Conservation (phyloP, 2,888 invertebrate species). For the Drosophila atripex region DNA sequence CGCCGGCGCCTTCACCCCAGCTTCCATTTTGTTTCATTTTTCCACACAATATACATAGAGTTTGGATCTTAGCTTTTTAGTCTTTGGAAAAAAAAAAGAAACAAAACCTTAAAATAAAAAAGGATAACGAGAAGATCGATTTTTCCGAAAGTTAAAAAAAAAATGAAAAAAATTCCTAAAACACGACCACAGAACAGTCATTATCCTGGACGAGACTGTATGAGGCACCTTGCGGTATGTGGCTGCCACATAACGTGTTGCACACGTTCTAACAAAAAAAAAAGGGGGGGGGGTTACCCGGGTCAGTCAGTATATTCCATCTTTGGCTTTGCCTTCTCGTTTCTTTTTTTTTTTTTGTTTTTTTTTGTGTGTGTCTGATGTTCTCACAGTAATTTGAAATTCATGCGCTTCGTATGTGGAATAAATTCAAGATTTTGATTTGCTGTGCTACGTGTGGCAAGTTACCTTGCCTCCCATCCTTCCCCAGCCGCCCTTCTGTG, state of each 20-base stretch:
- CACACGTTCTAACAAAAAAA: slow-evolving; percentile 62
- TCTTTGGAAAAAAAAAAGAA: not conserved
- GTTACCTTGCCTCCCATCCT: not conserved
- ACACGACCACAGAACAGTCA: slow-evolving; percentile 64
- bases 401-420: slow-evolving; percentile 81
- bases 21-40: slow-evolving; percentile 4
- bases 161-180: slow-evolving; percentile 37
- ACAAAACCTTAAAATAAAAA: not conserved
- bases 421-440: slow-evolving; percentile 80
- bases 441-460: slow-evolving; percentile 73
- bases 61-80: too few species aligned
- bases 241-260: slow-evolving; percentile 63
- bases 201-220: slow-evolving; percentile 40
- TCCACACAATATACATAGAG: not conserved
- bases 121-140: not conserved
- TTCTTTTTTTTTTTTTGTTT: slow-evolving; percentile 25
- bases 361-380: slow-evolving; percentile 22
- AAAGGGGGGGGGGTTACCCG: slow-evolving; percentile 21
- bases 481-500: slow-evolving; percentile 27
- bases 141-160: not conserved
- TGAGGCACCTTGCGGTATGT: slow-evolving; percentile 13
- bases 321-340: slow-evolving; percentile 30
- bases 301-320: slow-evolving; percentile 57
- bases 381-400: slow-evolving; percentile 81
- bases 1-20: slow-evolving; percentile 21